These are phyloP conservation scores for Danio aesculapii DNA, from an alignment of 2,797 vertebrate genomes.

Conservation along the genomic window DNA sequence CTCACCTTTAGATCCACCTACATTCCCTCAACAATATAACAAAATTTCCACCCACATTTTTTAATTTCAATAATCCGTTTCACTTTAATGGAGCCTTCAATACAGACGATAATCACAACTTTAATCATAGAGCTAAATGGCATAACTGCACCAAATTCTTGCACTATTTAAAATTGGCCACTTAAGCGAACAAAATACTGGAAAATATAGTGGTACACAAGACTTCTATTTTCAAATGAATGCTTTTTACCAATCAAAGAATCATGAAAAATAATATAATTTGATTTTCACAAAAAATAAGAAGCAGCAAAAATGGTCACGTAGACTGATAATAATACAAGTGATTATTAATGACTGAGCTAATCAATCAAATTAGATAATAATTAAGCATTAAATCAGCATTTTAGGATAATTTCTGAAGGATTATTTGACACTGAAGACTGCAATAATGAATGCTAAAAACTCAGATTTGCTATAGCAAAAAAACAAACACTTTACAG, in stretches of 20 bases:
- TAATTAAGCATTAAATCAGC: not conserved
- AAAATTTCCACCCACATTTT: not conserved
- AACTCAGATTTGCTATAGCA: no score
- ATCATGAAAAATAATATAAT: no score
- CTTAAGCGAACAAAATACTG: not conserved
- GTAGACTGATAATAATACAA: no score
- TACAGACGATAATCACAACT: not conserved
- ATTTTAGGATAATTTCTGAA: no score
- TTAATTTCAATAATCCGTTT: not conserved
- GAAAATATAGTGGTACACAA: no score
- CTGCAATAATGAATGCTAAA: not conserved
- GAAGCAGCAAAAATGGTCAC: no score
- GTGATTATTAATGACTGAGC: no score
- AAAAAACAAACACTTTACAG: no score
- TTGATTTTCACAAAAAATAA: no score
- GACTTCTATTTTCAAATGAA: not conserved
- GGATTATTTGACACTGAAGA: not conserved
- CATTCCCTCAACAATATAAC: not conserved
- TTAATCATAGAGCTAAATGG: constrained; percentile 2
- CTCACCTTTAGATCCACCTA: not conserved
- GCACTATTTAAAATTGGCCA: not conserved
- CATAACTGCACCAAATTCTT: not conserved
- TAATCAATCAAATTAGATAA: not conserved
- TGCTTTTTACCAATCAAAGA: not conserved
- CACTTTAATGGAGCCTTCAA: not conserved